Conservation (phyloP, 2,888 invertebrate genomes). For the Apamea sordens region DNA sequence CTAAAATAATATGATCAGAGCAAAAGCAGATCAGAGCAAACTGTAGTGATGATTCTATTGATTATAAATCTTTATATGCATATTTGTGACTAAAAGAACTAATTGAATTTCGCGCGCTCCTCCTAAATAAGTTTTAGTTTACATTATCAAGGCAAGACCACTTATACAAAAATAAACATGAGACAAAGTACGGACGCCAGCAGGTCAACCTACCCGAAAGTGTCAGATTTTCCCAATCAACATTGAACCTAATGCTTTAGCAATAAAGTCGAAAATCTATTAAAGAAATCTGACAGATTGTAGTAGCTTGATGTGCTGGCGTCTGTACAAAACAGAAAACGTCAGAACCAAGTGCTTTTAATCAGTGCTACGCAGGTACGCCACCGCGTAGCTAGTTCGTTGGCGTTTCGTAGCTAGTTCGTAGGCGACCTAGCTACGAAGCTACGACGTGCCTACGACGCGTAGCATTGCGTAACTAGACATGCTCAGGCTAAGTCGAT, state of each 20-base stretch:
- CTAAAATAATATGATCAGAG: background rate
- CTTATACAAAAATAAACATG: background rate
- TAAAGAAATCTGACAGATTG: too few species aligned
- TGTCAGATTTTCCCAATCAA: too few species aligned
- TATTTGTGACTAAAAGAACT: background rate
- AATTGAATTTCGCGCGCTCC: background rate
- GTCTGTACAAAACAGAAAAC: too few species aligned
- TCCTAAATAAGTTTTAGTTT: background rate
- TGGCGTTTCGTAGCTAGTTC: constrained; percentile 38
- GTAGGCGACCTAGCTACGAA: constrained; percentile 41
- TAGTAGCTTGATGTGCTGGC: too few species aligned
- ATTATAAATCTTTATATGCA: background rate
- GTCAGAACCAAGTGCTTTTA: background rate
- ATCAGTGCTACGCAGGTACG: constrained; percentile 22
- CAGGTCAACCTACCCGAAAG: too few species aligned
- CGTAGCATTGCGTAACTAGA: constrained; percentile 19
- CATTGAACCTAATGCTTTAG: too few species aligned
- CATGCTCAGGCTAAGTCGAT: background rate
- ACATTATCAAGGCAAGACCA: background rate
- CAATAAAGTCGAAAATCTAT: too few species aligned
- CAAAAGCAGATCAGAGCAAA: background rate
- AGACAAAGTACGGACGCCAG: too few species aligned
- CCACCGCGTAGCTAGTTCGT: constrained; percentile 35
- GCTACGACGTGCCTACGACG: constrained; percentile 29
- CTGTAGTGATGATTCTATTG: background rate